Evolutionary conservation across 30 jellyfish, hydroid and myxozoan genomes (phyloP).

Genomic region (Aurelia sp.): DNA sequence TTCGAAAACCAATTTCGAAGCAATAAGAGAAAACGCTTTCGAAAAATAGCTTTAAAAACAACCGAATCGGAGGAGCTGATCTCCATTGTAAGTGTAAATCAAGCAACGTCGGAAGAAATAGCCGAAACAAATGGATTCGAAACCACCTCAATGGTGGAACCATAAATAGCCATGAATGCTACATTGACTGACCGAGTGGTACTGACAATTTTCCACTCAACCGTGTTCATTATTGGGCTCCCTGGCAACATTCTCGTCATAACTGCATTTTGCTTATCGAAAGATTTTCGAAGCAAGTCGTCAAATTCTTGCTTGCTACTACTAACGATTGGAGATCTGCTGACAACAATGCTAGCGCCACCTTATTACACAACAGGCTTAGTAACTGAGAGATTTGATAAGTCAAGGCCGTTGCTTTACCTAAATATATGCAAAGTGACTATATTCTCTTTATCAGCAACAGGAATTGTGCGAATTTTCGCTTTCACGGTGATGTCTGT

Average conservation of each 20-base stretch:
- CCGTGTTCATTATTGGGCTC: slow-evolving; percentile 51
- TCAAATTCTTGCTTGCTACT: slow-evolving; percentile 60
- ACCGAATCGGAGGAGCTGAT: too few relatives aligned
- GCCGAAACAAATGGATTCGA: not conserved
- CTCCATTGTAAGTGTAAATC: too few relatives aligned
- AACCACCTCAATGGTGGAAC: too few relatives aligned
- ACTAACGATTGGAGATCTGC: slow-evolving; percentile 68
- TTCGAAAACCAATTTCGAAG: too few relatives aligned
- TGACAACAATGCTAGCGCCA: slow-evolving; percentile 56
- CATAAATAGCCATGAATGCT: slow-evolving; percentile 22
- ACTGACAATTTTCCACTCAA: slow-evolving; percentile 33
- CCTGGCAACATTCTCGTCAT: slow-evolving; percentile 67
- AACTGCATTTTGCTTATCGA: slow-evolving; percentile 51
- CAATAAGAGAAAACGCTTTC: too few relatives aligned
- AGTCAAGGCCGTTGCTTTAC: slow-evolving; percentile 14
- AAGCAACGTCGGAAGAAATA: not conserved
- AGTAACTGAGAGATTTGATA: slow-evolving; percentile 23
- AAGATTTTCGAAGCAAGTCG: slow-evolving; percentile 52
- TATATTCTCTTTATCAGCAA: slow-evolving; percentile 32
- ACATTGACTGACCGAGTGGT: slow-evolving; percentile 31
- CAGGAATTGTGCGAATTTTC: slow-evolving; percentile 55
- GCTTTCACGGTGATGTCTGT: slow-evolving; percentile 61
- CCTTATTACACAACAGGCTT: slow-evolving; percentile 72
- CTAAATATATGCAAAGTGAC: slow-evolving; percentile 39
- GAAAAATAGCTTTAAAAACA: too few relatives aligned